Conservation (phyloP, 1,140 invertebrate species). For the Bombus confusus region DNA sequence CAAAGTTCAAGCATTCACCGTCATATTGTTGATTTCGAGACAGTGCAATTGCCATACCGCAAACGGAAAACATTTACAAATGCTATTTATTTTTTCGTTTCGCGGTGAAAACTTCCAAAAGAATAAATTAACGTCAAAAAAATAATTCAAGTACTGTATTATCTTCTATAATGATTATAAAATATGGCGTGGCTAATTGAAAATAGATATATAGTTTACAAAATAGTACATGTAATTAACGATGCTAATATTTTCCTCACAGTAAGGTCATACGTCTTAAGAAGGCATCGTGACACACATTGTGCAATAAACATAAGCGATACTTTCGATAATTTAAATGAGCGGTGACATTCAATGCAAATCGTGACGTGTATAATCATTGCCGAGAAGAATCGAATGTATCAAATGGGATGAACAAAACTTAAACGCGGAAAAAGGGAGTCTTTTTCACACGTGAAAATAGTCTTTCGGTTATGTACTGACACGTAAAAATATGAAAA, state of each 20-base stretch:
- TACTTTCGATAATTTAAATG: constrained; percentile 53
- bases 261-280: constrained; percentile 7
- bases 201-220: neutral
- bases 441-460: neutral
- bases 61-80: constrained; percentile 5
- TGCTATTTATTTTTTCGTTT: neutral
- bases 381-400: neutral
- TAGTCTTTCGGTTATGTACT: neutral
- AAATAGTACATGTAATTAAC: constrained; percentile 14
- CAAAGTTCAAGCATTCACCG: constrained; percentile 76
- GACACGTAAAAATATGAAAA: neutral
- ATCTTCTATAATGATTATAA: too few relatives aligned
- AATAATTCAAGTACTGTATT: too few relatives aligned
- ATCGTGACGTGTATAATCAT: constrained; percentile 32
- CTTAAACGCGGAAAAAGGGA: neutral
- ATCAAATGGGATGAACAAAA: neutral
- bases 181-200: neutral
- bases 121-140: neutral
- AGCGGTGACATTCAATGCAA: constrained; percentile 51
- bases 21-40: constrained; percentile 55
- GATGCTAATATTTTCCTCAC: constrained; percentile 9
- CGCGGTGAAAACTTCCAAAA: neutral
- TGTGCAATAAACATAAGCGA: constrained; percentile 32
- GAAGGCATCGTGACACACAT: constrained; percentile 29
- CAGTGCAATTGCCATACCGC: constrained; percentile 26